Percentiles rank a stretch among this genome's conserved stretches.
Evolutionary conservation across 1,140 invertebrate genomes (phyloP).

Genomic region (Brachionus plicatilis): DNA sequence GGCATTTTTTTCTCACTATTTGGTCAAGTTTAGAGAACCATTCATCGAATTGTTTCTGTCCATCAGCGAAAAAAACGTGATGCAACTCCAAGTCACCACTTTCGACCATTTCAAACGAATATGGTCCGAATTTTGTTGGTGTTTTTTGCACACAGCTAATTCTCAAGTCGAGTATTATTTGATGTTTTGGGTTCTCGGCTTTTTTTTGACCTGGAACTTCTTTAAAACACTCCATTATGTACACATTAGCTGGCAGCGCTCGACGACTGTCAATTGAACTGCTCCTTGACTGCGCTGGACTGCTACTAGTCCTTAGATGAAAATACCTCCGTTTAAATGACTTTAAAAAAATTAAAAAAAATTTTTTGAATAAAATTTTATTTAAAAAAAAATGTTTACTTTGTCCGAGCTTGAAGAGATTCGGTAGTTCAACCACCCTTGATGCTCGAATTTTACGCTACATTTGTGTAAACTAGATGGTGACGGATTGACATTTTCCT

Average conservation of each 20-base stretch:
- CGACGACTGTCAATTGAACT: not conserved
- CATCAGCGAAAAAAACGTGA: not conserved
- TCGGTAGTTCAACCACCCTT: conserved; percentile 24
- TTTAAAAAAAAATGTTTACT: not conserved
- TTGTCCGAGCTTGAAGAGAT: not conserved
- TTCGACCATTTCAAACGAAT: conserved; percentile 17
- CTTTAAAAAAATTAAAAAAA: not conserved
- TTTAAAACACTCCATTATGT: conserved; percentile 31
- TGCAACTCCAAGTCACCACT: not conserved
- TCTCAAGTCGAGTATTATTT: not conserved
- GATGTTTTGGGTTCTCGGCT: conserved; percentile 31
- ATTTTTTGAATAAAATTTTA: not conserved
- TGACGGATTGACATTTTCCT: not conserved
- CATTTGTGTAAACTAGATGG: not conserved
- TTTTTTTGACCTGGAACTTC: conserved; percentile 7
- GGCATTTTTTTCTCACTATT: not conserved
- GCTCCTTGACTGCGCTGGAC: not conserved
- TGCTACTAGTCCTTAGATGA: not conserved
- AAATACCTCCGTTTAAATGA: conserved; percentile 29
- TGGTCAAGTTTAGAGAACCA: not conserved
- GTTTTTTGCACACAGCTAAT: conserved; percentile 5
- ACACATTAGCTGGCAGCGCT: not conserved
- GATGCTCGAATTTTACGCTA: not conserved
- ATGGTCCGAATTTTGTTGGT: not conserved
- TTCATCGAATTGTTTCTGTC: conserved; percentile 16